Percentiles rank a stretch among this genome's conserved stretches.
Conservation (phyloP, 2,888 invertebrate genomes). For the Lagria hirta region DNA sequence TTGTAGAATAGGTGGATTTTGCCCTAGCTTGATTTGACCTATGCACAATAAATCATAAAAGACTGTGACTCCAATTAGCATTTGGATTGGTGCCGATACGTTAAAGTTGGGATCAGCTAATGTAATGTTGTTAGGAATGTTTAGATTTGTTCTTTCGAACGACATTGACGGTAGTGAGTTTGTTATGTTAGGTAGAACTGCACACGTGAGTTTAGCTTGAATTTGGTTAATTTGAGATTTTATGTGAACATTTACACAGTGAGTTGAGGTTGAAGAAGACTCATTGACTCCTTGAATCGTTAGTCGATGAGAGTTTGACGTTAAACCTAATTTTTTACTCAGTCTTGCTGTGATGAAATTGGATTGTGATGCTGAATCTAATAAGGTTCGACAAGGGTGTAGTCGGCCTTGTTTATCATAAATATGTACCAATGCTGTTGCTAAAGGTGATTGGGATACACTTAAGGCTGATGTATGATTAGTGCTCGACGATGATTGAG, state of each 20-base stretch:
- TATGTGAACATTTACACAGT: neutral
- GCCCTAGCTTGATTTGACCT: conserved; percentile 15
- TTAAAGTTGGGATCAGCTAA: conserved; percentile 13
- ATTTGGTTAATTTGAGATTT: conserved; percentile 1
- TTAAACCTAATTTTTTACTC: conserved; percentile 2
- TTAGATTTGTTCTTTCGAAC: neutral
- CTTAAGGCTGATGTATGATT: neutral
- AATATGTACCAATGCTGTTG: conserved; percentile 4
- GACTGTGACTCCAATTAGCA: conserved; percentile 6
- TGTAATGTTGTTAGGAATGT: conserved; percentile 7
- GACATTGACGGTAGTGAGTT: neutral
- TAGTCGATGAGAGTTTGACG: neutral
- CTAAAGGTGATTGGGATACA: conserved; percentile 1
- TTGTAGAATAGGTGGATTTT: conserved; percentile 9
- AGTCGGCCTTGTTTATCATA: conserved; percentile 2
- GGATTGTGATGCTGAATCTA: conserved; percentile 15
- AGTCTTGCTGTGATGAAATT: conserved; percentile 14
- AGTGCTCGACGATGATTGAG: neutral
- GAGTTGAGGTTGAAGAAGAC: neutral
- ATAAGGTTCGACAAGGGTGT: conserved; percentile 5
- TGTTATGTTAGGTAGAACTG: conserved; percentile 4
- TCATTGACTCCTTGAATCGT: conserved; percentile 2
- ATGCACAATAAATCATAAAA: conserved; percentile 14
- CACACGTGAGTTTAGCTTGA: neutral
- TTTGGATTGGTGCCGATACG: conserved; percentile 1